Evolutionary conservation across 2,888 invertebrate genomes (phyloP).

Genomic region (Limnephilus marmoratus): DNA sequence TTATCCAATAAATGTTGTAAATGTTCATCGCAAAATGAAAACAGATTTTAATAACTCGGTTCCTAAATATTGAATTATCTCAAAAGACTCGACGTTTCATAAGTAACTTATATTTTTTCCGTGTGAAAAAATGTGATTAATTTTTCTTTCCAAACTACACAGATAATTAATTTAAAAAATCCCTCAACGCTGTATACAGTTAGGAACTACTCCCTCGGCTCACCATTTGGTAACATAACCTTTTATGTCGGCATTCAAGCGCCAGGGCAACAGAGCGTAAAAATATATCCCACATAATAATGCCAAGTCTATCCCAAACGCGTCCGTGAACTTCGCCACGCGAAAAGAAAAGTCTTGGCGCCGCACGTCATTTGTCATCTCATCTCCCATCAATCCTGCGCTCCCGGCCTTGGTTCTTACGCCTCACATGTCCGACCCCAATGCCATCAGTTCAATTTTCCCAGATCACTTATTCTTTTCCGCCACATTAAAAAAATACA

Average conservation of each 20-base stretch:
- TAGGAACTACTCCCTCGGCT: background rate
- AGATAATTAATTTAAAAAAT: background rate
- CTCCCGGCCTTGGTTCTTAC: background rate
- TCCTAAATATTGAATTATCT: background rate
- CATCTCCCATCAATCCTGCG: constrained; percentile 27
- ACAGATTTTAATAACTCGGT: background rate
- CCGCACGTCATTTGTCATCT: constrained; percentile 11
- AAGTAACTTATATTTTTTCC: background rate
- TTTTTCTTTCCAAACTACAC: background rate
- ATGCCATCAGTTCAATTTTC: constrained; percentile 24
- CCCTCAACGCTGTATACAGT: background rate
- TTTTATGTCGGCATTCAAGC: background rate
- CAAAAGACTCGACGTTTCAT: background rate
- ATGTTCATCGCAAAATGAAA: too few relatives aligned
- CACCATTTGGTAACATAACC: background rate
- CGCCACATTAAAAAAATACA: background rate
- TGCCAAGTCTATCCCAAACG: background rate
- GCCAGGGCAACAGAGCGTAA: background rate
- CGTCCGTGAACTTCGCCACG: constrained; percentile 1
- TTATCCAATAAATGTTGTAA: too few relatives aligned
- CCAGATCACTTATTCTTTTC: background rate
- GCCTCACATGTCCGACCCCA: constrained; percentile 9
- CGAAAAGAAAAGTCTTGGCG: background rate
- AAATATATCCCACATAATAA: background rate
- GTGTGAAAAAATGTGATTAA: background rate